These are phyloP conservation scores for Morinoia aosen DNA, from an alignment of 2,888 invertebrate genomes.

Conservation along the genomic window DNA sequence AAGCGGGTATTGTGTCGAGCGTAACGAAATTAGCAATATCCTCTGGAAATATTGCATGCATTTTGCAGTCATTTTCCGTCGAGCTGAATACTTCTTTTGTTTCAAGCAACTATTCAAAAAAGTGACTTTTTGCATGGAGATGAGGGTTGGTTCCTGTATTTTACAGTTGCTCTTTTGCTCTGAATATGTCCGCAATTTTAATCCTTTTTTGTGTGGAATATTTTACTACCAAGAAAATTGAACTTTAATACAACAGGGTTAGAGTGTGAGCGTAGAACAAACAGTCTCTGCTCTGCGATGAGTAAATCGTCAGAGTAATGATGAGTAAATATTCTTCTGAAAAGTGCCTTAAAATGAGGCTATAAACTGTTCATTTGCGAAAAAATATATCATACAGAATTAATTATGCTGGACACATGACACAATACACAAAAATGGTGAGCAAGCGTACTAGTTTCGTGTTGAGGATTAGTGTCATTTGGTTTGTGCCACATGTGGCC, in stretches of 20 bases:
- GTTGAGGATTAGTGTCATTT: no score
- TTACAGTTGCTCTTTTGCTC: not conserved
- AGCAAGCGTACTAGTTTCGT: no score
- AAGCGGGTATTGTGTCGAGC: not conserved
- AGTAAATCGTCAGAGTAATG: no score
- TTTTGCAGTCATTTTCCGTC: not conserved
- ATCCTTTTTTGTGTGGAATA: not conserved
- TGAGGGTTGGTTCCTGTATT: not conserved
- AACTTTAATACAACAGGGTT: not conserved
- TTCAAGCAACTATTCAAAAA: not conserved
- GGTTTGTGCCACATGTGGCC: no score
- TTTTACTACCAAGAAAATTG: not conserved
- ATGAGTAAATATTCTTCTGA: no score
- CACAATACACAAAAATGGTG: no score
- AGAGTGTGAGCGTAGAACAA: not conserved
- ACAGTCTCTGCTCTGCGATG: no score
- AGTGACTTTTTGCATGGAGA: not conserved
- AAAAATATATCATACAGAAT: no score
- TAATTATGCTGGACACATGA: no score
- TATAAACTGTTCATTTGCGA: no score
- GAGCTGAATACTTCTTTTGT: not conserved
- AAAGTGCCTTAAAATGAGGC: no score
- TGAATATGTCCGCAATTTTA: not conserved
- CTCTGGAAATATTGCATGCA: not conserved
- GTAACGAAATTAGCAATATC: not conserved